A percentile compares a stretch with the other conserved stretches of the same genome.
Conservation (phyloP, 1,140 invertebrate species). For the Semibalanus balanoides region DNA sequence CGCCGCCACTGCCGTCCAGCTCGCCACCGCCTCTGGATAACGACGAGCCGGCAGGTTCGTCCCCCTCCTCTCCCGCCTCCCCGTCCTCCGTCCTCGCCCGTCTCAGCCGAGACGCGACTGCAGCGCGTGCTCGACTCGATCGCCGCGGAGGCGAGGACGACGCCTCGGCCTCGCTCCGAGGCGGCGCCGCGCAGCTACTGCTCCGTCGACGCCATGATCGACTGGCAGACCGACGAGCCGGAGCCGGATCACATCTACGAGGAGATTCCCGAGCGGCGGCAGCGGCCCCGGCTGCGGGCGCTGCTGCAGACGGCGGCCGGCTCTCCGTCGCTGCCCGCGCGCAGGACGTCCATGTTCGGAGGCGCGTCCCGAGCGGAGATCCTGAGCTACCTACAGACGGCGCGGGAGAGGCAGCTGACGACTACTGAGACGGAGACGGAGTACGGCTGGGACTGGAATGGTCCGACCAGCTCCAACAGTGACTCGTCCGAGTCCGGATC, state of each 20-base stretch:
- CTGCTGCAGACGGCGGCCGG: conserved; percentile 23
- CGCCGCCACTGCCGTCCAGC: too few species aligned
- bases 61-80: too few species aligned
- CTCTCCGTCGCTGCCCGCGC: conserved; percentile 16
- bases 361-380: conserved; percentile 77
- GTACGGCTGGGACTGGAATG: conserved; percentile 12
- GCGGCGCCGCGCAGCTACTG: too few species aligned
- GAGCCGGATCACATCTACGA: conserved; percentile 64
- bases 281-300: conserved; percentile 54
- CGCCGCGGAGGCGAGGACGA: too few species aligned
- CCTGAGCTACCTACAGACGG: conserved; percentile 69
- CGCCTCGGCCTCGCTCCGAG: too few species aligned
- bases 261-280: conserved; percentile 53
- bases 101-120: too few species aligned
- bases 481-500: background rate
- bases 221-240: conserved; percentile 11
- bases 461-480: background rate
- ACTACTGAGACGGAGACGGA: conserved; percentile 32
- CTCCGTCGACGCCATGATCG: too few species aligned
- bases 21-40: too few species aligned
- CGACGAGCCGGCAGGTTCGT: too few species aligned
- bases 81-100: too few species aligned
- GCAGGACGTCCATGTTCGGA: conserved; percentile 53
- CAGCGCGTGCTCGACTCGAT: too few species aligned
- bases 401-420: conserved; percentile 44